Percentiles rank a stretch among this genome's conserved stretches.
Evolutionary conservation across 2,797 vertebrate genomes (phyloP).

Genomic region (Epinephelus awoara): DNA sequence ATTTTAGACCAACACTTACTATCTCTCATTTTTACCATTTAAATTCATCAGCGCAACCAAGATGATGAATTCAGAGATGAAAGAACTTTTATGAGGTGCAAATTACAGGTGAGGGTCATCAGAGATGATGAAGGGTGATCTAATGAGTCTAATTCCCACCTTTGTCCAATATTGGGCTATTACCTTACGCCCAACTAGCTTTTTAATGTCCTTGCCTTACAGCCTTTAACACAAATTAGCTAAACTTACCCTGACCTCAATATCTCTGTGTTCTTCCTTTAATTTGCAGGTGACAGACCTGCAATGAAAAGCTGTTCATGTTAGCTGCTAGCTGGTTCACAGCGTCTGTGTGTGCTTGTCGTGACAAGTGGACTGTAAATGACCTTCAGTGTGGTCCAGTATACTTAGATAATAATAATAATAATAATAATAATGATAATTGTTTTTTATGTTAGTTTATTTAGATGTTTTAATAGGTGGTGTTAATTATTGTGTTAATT

Average conservation of each 20-base stretch:
- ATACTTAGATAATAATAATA: neutral
- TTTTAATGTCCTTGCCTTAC: conserved; percentile 67
- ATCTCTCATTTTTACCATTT: conserved; percentile 21
- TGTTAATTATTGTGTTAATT: neutral
- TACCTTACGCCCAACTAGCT: conserved; percentile 62
- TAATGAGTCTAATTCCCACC: conserved; percentile 71
- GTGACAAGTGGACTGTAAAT: too few relatives aligned
- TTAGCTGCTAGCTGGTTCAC: neutral
- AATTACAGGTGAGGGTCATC: conserved; percentile 69
- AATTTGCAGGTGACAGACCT: conserved; percentile 53
- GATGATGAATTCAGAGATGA: conserved; percentile 57
- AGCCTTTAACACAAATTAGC: conserved; percentile 70
- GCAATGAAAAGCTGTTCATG: conserved; percentile 28
- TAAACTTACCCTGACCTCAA: conserved; percentile 69
- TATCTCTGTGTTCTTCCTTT: conserved; percentile 53
- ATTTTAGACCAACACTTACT: neutral
- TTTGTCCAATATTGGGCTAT: conserved; percentile 72
- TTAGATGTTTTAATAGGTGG: neutral
- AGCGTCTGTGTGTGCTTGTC: neutral
- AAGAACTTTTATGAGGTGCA: conserved; percentile 69
- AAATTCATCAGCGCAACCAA: conserved; percentile 46
- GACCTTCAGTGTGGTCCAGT: too few relatives aligned
- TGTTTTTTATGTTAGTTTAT: conserved; percentile 8
- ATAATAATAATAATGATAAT: too few relatives aligned
- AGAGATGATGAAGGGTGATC: conserved; percentile 65